Evolutionary conservation across 2,113 vertebrate genomes (phyloP).

Genomic region (Phainopepla nitens): DNA sequence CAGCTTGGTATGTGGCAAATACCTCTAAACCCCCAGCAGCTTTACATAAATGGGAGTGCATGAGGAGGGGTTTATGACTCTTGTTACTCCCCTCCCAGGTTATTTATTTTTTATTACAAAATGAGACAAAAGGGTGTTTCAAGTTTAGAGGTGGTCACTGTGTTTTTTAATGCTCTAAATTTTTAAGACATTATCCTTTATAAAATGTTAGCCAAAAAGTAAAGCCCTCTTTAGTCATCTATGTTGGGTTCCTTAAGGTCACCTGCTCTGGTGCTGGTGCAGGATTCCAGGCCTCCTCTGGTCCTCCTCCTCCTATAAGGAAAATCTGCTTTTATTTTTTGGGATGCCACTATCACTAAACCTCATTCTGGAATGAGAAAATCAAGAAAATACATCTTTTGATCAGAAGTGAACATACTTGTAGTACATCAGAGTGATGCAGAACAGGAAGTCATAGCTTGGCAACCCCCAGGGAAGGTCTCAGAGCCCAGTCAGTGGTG

Average conservation of each 20-base stretch:
- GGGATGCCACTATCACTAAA: not conserved
- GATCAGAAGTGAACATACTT: not conserved
- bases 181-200: not conserved
- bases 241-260: not conserved
- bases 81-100: not conserved
- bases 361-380: not conserved
- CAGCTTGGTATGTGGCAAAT: constrained; percentile 84
- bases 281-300: not conserved
- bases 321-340: not conserved
- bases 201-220: not conserved
- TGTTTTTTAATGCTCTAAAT: not conserved
- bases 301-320: not conserved
- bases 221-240: not conserved
- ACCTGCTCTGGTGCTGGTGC: not conserved
- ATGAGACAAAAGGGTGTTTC: not conserved
- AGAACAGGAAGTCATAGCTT: not conserved
- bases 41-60: not conserved
- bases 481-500: not conserved
- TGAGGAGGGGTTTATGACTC: not conserved
- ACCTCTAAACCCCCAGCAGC: not conserved
- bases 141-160: not conserved
- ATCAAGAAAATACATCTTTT: not conserved
- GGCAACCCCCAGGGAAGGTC: not conserved
- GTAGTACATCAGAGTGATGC: not conserved
- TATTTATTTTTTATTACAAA: not conserved